These are phyloP conservation scores for Stichodactyla helianthus DNA, from an alignment of 64 coral and sea anemone genomes.

Conservation along the genomic window DNA sequence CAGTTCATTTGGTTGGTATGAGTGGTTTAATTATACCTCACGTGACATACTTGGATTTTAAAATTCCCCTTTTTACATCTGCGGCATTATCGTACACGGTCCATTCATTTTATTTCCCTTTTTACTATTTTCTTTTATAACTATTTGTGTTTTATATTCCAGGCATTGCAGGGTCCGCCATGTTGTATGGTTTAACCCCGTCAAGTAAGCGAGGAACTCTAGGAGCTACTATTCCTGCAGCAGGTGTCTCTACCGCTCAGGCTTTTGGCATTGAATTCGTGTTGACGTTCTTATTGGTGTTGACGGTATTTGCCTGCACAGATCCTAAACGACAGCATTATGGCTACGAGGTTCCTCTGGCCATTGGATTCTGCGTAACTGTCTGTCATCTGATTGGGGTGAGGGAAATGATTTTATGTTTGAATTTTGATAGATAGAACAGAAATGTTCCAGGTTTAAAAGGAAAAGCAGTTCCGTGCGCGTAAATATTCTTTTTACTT, in stretches of 20 bases:
- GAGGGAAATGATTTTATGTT: neutral
- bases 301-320: slow-evolving; percentile 63
- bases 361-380: slow-evolving; percentile 59
- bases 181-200: slow-evolving; percentile 84
- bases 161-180: slow-evolving; percentile 77
- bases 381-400: slow-evolving; percentile 70
- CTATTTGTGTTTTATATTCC: neutral
- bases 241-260: slow-evolving; percentile 46
- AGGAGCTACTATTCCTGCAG: slow-evolving; percentile 44
- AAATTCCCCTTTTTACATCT: neutral
- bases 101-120: no score
- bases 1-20: no score
- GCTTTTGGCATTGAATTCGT: slow-evolving; percentile 61
- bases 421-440: neutral
- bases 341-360: slow-evolving; percentile 60
- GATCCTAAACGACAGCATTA: slow-evolving; percentile 55
- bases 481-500: no score
- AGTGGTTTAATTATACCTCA: neutral
- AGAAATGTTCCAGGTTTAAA: no score
- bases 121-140: neutral
- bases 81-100: no score
- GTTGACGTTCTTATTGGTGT: slow-evolving; percentile 61
- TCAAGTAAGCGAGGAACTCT: slow-evolving; percentile 57
- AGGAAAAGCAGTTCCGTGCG: no score
- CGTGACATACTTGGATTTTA: neutral